Evolutionary conservation across 2,797 vertebrate genomes (phyloP), one percentile per base, ranked within the genome.

Genomic region (Rhinophrynus dorsalis): DNA sequence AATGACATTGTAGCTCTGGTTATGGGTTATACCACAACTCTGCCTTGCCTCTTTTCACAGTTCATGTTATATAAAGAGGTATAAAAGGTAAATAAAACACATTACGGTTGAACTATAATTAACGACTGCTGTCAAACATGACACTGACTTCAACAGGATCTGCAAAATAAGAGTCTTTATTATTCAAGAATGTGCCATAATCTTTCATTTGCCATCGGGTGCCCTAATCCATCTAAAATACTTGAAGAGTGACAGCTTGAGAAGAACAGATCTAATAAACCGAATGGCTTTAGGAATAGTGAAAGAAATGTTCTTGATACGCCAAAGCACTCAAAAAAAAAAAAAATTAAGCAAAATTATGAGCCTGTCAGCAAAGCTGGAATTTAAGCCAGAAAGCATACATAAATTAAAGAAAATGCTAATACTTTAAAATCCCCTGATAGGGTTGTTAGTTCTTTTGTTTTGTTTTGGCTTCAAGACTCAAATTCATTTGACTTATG

Each of bases 331-430:
- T 51, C 8, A 48, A 48, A 48, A 48, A 13, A 55, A 35, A 23
- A 65, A 30, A 51, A 2, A 54, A 44, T 52, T 30, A 3, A 52
- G 15, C 50, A 70, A 56, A 68, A 62, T 54, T 54, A 26, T 54
- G 29, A 65, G 40, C 48, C 60, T 65, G 61, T 58, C 61, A 30
- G 54, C 24, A 73, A 51, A 44, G 35, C 24, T 50, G 37, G 38
- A 66, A 73, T 44, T 33, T 26, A 51, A 44, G 45, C 61, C 69
- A 66, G 26, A 48, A 69, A 65, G 24, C 45, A 47, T 50, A 32
- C 50, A 72, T 72, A 65, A 59, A 73, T 73, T 64, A 64, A 35
- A 20, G 29, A 23, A 56, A 64, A 71, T 71, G 68, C 59, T 56
- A 71, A 71, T 71, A 37, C 42, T 15, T 50, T 59, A 44, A 73